phyloP scores from a whole-genome alignment of 2,113 vertebrate genomes.

The Rallus limicola region DNA sequence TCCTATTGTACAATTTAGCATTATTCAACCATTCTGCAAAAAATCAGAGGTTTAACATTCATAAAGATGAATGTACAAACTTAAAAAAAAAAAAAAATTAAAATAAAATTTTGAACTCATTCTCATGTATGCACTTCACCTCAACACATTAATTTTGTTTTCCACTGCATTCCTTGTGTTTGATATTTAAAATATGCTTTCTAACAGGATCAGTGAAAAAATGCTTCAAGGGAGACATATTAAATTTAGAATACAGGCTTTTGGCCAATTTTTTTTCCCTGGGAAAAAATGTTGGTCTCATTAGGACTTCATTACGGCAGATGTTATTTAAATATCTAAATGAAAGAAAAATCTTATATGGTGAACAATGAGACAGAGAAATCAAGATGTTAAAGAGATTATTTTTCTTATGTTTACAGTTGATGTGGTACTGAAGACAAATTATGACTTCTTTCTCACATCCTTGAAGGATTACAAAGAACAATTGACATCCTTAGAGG shows the following conservation, averaged over 20 bases:
- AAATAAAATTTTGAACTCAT: not conserved
- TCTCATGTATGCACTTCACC: not conserved
- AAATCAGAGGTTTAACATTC: not conserved
- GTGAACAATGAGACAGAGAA: not conserved
- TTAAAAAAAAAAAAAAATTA: not conserved
- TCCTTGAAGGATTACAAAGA: not conserved
- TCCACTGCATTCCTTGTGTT: not conserved
- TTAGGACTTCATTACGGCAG: not conserved
- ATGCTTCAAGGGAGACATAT: not conserved
- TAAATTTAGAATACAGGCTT: not conserved
- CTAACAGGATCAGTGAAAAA: not conserved
- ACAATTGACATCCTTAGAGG: not conserved
- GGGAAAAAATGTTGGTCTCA: not conserved
- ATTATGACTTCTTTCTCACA: not conserved
- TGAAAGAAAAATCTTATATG: not conserved
- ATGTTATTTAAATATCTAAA: not conserved
- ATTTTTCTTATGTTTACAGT: not conserved
- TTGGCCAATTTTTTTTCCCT: not conserved
- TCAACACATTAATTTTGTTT: not conserved
- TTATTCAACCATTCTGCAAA: not conserved
- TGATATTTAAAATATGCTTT: not conserved
- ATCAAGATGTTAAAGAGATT: rapidly evolving
- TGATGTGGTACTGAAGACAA: not conserved
- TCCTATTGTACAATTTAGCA: not conserved
- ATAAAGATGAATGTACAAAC: not conserved